These are phyloP conservation scores for Ctenochaetus hawaiiensis DNA, from an alignment of 2,797 vertebrate species.

Conservation along the genomic window DNA sequence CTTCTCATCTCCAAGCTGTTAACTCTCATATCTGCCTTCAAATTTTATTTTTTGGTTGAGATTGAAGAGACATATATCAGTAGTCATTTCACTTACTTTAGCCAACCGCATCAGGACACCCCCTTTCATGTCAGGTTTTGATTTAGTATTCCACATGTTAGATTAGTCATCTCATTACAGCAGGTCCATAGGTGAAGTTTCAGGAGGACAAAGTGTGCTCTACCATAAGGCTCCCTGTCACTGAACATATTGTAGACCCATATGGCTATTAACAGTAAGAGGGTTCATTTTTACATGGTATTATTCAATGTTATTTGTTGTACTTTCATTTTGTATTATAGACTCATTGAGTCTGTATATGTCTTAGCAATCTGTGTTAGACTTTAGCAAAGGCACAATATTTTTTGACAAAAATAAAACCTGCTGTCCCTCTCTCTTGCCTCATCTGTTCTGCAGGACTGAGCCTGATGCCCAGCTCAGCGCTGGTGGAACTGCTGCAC, in stretches of 20 bases:
- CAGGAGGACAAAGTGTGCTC: conserved; percentile 17
- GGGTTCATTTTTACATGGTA: neutral
- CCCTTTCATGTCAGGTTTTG: neutral
- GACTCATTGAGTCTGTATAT: neutral
- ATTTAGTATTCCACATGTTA: conserved; percentile 5
- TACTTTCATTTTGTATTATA: neutral
- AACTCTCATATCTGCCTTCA: neutral
- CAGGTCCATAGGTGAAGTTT: conserved; percentile 21
- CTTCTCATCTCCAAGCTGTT: neutral
- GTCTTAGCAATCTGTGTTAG: neutral
- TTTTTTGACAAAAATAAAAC: neutral
- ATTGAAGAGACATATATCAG: neutral
- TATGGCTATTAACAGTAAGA: conserved; percentile 4
- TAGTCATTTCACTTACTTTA: neutral
- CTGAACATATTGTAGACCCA: conserved; percentile 28
- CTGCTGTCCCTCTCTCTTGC: neutral
- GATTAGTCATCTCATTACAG: conserved; percentile 24
- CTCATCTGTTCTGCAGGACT: conserved; percentile 81
- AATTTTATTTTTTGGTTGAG: neutral
- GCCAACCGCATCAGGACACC: neutral
- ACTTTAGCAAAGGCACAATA: neutral
- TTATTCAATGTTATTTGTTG: neutral
- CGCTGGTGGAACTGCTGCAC: conserved; percentile 87
- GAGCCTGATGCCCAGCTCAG: conserved; percentile 87
- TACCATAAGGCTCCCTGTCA: neutral